phyloP scores from a whole-genome alignment of 2,888 invertebrate genomes.

The Ophioninae sp. region DNA sequence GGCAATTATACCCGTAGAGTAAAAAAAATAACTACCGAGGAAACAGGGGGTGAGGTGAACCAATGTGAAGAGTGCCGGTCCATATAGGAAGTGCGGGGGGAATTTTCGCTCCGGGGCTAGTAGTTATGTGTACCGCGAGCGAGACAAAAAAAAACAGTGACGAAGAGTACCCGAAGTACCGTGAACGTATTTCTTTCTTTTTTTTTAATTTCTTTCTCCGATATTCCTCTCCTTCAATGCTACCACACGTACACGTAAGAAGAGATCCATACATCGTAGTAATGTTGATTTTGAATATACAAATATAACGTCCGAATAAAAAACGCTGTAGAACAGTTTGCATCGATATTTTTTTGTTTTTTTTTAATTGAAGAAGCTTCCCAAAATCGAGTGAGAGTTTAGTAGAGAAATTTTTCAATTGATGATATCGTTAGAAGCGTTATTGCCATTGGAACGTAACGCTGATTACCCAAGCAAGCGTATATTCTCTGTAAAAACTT shows the following conservation, averaged over 20 bases:
- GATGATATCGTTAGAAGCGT: not conserved
- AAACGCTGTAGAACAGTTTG: not conserved
- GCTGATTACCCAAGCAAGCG: not conserved
- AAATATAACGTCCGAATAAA: not conserved
- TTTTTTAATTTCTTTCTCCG: not conserved
- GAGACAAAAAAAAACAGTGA: slow-evolving; percentile 10
- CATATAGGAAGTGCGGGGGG: slow-evolving; percentile 32
- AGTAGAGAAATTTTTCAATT: slow-evolving; percentile 3
- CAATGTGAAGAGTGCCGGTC: slow-evolving; percentile 18
- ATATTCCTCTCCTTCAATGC: slow-evolving; percentile 6
- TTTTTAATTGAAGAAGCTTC: not conserved
- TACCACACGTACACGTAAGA: slow-evolving; percentile 1
- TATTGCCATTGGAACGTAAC: slow-evolving; percentile 5
- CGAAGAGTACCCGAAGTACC: slow-evolving; percentile 11
- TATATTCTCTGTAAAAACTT: not conserved
- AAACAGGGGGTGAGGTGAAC: slow-evolving; percentile 8
- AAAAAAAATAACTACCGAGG: slow-evolving; percentile 39
- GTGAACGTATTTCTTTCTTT: not conserved
- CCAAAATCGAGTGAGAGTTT: not conserved
- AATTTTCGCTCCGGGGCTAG: slow-evolving; percentile 28
- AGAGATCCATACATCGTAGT: slow-evolving; percentile 8
- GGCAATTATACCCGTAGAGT: slow-evolving; percentile 67
- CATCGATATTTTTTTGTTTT: not conserved
- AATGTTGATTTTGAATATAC: slow-evolving; percentile 2
- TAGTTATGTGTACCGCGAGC: slow-evolving; percentile 20